Evolutionary conservation across 2,797 vertebrate species (phyloP).

Genomic region (Nyctalus aviator): DNA sequence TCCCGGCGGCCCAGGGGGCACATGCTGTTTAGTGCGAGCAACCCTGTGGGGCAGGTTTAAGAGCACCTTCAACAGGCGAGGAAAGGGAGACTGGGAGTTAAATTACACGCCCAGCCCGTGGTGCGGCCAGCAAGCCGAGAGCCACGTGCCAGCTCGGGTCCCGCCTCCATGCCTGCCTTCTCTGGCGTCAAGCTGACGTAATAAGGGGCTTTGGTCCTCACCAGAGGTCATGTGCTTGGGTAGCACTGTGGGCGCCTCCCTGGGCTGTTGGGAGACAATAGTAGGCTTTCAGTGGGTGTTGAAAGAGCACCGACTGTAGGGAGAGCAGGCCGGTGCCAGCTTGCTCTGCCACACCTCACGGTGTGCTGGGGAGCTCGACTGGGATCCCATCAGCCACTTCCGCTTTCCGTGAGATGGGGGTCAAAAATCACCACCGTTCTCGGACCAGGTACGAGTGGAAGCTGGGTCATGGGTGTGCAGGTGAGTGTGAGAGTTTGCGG

Average conservation of each 20-base stretch:
- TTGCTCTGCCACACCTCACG: not conserved
- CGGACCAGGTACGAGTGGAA: not conserved
- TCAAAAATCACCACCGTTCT: not conserved
- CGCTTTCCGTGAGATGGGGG: not conserved
- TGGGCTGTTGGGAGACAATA: not conserved
- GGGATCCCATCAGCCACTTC: not conserved
- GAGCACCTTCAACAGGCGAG: not conserved
- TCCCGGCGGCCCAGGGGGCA: not conserved
- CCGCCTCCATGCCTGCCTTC: accelerated
- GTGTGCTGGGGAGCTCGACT: not conserved
- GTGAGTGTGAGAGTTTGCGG: not conserved
- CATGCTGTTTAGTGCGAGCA: not conserved
- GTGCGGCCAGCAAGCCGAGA: not conserved
- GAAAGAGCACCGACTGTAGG: not conserved
- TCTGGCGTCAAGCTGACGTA: not conserved
- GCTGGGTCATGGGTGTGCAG: not conserved
- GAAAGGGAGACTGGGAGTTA: not conserved
- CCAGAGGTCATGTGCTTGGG: not conserved
- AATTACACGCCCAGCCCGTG: not conserved
- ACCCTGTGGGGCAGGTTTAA: not conserved
- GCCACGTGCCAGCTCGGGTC: accelerated
- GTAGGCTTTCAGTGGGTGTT: not conserved
- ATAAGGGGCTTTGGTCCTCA: too few relatives aligned
- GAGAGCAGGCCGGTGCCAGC: not conserved
- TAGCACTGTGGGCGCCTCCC: not conserved